Evolutionary conservation across 1,140 invertebrate species (phyloP), one percentile per base, ranked within the genome.

Genomic region (Parapsyche elsis): DNA sequence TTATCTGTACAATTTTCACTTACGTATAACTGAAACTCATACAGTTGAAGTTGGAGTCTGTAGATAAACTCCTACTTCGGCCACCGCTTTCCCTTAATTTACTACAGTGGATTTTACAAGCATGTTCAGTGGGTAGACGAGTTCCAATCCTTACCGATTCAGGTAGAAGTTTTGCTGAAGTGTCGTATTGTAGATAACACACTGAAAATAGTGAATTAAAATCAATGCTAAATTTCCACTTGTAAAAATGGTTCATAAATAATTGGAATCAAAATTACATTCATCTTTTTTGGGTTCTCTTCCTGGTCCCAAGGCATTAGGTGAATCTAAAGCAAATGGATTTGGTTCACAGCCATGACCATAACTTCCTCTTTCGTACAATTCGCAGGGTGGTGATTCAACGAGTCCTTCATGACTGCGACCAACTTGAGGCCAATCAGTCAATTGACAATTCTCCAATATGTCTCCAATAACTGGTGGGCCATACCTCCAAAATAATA

Each of bases 301-400:
- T 45, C 24, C 57, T 16, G 73, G 74, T 23, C 46, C 57, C 10
- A 59, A 24, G 10, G 74, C 67, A 23, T 79, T 71, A 7, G 46
- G 81, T 0, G 79, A 74, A 73, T 83, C 81, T 75, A 83, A 61
- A 1, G 67, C 14, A 57, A 83, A 83, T 21, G 81, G 81, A 49
- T 81, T 80, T 0, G 93, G 91, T 85, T 95, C 94, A 81, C 94
- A 95, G 0, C 94, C 94, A 71, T 93, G 90, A 0, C 94, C 94
- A 82, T 93, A 95, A 85, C 94, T 95, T 0, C 93, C 94, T 59
- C 94, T 87, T 73, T 95, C 92, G 79, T 95, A 95, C 21, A 95
- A 88, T 85, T 95, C 94, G 49, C 93, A 94, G 0, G 91, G 90
- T 0, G 87, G 85, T 85, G 93, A 92, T 10, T 90, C 87, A 0